A percentile compares a stretch with the other conserved stretches of the same genome.
Conservation (phyloP, 2,888 invertebrate species). For the Eumacrocentrus americanus region DNA sequence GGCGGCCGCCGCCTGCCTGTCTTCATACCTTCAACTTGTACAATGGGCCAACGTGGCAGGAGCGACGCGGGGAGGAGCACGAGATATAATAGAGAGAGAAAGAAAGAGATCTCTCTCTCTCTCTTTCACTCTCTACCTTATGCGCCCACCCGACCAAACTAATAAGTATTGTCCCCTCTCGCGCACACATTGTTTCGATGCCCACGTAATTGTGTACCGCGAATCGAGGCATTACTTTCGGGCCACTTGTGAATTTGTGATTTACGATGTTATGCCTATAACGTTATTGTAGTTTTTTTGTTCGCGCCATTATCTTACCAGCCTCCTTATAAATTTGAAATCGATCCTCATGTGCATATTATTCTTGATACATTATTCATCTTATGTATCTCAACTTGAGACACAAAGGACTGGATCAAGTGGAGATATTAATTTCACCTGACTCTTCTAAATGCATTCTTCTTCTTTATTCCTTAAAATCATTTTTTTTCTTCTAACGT, state of each 20-base stretch:
- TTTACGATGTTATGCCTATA: slow-evolving; percentile 24
- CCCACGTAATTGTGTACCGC: slow-evolving; percentile 46
- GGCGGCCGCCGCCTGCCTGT: slow-evolving; percentile 46
- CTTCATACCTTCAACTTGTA: slow-evolving; percentile 45
- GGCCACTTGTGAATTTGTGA: slow-evolving; percentile 26
- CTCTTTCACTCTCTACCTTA: not conserved
- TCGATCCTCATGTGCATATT: slow-evolving; percentile 6
- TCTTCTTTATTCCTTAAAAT: not conserved
- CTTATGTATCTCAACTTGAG: too few relatives aligned
- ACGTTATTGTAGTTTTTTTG: slow-evolving; percentile 7
- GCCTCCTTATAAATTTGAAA: slow-evolving; percentile 23
- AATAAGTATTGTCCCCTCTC: slow-evolving; percentile 53
- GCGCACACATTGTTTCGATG: slow-evolving; percentile 48
- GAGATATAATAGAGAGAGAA: slow-evolving; percentile 21
- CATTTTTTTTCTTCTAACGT: not conserved
- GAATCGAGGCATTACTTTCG: slow-evolving; percentile 44
- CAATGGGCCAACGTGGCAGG: slow-evolving; percentile 41
- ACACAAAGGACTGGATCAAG: not conserved
- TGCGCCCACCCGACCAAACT: slow-evolving; percentile 51
- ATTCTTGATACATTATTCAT: slow-evolving; percentile 21
- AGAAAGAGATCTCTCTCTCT: not conserved
- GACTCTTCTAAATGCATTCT: not conserved
- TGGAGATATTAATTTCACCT: slow-evolving; percentile 13
- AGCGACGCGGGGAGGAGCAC: slow-evolving; percentile 25
- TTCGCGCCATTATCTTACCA: not conserved